These are phyloP conservation scores for Corythoichthys haematopterus DNA, from an alignment of 2,113 vertebrate genomes.

Conservation along the genomic window DNA sequence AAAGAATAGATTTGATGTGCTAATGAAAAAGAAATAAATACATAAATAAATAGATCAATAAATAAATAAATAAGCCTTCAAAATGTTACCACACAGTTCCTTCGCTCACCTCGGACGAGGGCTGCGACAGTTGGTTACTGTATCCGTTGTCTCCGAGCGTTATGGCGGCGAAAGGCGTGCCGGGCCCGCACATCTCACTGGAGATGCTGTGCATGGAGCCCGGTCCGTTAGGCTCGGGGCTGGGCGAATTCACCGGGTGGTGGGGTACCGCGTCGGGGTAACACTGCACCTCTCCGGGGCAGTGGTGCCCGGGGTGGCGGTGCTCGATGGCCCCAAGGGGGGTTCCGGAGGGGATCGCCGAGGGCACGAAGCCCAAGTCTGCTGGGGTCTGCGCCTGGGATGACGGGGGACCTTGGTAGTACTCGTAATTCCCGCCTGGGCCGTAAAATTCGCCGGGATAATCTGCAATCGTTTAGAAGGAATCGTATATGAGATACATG, in stretches of 20 bases:
- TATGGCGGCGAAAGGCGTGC: slow-evolving; percentile 86
- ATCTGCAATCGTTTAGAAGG: slow-evolving; percentile 69
- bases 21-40: slow-evolving; percentile 39
- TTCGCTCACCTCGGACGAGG: slow-evolving; percentile 93
- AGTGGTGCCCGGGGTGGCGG: slow-evolving; percentile 85
- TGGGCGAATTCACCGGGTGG: slow-evolving; percentile 88
- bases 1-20: slow-evolving; percentile 48
- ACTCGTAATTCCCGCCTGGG: slow-evolving; percentile 91
- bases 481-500: neutral
- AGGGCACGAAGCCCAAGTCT: slow-evolving; percentile 89
- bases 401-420: slow-evolving; percentile 91
- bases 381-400: slow-evolving; percentile 93
- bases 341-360: slow-evolving; percentile 87
- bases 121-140: slow-evolving; percentile 89
- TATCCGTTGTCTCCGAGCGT: slow-evolving; percentile 87
- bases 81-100: slow-evolving; percentile 89
- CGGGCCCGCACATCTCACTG: slow-evolving; percentile 87
- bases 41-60: slow-evolving; percentile 24
- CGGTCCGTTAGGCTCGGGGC: slow-evolving; percentile 87
- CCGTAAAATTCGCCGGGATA: slow-evolving; percentile 94
- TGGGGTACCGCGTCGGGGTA: slow-evolving; percentile 89
- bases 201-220: slow-evolving; percentile 91
- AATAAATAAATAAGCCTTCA: slow-evolving; percentile 37
- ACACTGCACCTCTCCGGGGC: slow-evolving; percentile 84
- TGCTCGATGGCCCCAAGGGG: slow-evolving; percentile 87